Conservation (phyloP, 2,113 vertebrate genomes). For the Leptocoma aspasia region DNA sequence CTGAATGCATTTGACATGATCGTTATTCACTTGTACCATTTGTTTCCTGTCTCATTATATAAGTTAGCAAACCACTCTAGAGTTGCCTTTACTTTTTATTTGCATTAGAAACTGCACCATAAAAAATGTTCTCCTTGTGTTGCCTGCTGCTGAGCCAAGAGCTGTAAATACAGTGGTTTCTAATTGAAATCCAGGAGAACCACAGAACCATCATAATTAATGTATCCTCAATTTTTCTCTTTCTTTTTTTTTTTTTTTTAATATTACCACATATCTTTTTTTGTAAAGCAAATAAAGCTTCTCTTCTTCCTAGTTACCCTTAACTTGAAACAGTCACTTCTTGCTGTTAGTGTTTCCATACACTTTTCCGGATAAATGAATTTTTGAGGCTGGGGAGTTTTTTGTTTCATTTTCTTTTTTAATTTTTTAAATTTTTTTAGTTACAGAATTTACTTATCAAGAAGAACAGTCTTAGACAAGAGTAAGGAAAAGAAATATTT, state of each 20-base stretch:
- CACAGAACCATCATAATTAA: not conserved
- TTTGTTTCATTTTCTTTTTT: not conserved
- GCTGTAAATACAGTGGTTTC: conserved; percentile 45
- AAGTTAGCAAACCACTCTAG: conserved; percentile 27
- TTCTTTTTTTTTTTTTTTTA: not conserved
- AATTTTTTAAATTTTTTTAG: not conserved
- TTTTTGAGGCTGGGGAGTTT: not conserved
- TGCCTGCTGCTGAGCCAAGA: not conserved
- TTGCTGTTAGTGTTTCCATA: not conserved
- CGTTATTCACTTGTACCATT: not conserved
- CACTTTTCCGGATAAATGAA: not conserved
- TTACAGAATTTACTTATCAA: not conserved
- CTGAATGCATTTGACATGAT: not conserved
- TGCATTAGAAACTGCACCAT: conserved; percentile 10
- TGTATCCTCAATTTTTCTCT: not conserved
- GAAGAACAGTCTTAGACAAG: not conserved
- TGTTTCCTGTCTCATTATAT: conserved; percentile 28
- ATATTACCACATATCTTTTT: not conserved
- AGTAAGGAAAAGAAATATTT: not conserved
- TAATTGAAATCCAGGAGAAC: conserved; percentile 26
- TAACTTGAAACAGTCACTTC: not conserved
- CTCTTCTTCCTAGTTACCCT: not conserved
- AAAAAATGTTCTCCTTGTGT: not conserved
- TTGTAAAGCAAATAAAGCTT: not conserved
- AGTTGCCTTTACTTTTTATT: conserved; percentile 45